Conservation (phyloP, 2,888 invertebrate genomes). For the Drymonia ruficornis region DNA sequence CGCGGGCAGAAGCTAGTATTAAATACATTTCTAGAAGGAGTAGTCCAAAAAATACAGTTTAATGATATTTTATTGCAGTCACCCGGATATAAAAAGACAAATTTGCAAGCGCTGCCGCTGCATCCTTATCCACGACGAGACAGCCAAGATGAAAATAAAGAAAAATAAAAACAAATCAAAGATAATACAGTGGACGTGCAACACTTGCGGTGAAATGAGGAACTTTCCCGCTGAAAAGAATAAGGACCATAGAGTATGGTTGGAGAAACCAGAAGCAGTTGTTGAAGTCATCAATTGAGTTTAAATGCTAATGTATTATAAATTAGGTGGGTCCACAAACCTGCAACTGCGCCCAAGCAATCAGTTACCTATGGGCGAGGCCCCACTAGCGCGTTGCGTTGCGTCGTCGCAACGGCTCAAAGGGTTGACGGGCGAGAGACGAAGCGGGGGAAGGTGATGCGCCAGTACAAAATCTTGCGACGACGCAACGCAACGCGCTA, state of each 20-base stretch:
- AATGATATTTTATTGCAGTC: constrained; percentile 65
- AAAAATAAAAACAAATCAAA: constrained; percentile 69
- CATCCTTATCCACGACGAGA: constrained; percentile 77
- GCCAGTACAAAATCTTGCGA: no score
- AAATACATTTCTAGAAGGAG: no score
- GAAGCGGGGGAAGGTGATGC: no score
- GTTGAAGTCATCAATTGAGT: constrained; percentile 64
- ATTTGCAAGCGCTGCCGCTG: constrained; percentile 85
- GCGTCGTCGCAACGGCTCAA: no score
- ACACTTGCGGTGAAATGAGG: constrained; percentile 56
- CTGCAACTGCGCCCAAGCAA: no score
- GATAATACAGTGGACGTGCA: constrained; percentile 76
- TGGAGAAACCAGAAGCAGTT: constrained; percentile 78
- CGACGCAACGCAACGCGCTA: no score
- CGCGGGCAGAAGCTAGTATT: no score
- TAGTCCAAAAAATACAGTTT: not conserved
- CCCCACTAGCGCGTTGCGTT: no score
- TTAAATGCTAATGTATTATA: no score
- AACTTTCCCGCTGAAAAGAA: constrained; percentile 54
- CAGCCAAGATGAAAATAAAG: constrained; percentile 78
- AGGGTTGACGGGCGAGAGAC: no score
- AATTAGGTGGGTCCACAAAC: no score
- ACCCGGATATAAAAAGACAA: constrained; percentile 85
- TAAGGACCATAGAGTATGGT: constrained; percentile 78
- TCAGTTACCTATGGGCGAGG: no score